Base-by-base conservation (phyloP, 2,888 invertebrate species). In the Eupithecia exiguata region DNA sequence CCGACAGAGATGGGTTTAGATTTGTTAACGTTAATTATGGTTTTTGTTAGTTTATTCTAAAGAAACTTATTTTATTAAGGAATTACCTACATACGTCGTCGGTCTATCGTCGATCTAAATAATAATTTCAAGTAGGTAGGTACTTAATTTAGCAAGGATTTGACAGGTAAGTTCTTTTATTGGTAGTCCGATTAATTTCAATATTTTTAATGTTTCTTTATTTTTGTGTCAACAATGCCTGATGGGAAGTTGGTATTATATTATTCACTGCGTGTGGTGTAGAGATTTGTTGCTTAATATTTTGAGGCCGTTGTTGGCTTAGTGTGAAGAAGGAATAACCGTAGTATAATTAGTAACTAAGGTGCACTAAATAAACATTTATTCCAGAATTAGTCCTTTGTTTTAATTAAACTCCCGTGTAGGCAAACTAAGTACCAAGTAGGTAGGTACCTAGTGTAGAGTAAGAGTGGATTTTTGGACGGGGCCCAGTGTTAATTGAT, bases 281-380 rank as follows among this genome's bases (percentile, higher is more conserved):
- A 49, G 49, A 7, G 7, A 21, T n/a, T 1, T n/a, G 10, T 21
- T 53, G 10, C 21, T 4, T 25, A 12, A 58, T 58, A 25, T 25
- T 58, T 53, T 58, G 5, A 25, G 58, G 62, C 35, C 30, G 7
- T 61, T 61, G 6, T 30, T 14, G 30, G 16, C 30, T 12, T 30
- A 53, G 25, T 25, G 14, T 58, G 58, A 25, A 46, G 16, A 16
- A 43, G 43, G 40, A 40, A 53, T 53, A 53, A 53, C 21, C n/a
- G 9, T 53, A 53, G 49, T 5, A 58, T 14, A 58, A 58, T 58
- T 21, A 53, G 30, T 62, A 62, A 35, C 16, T 1, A 18, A 62
- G 35, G 18, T 35, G 25, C 61, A 62, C 2, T 30, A 16, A 70
- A 53, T 65, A 70, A 70, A 70, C 40, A 53, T 70, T 66, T 58